Base-by-base conservation (phyloP, 1,140 invertebrate genomes). In the Rhyacophila brunnea region DNA sequence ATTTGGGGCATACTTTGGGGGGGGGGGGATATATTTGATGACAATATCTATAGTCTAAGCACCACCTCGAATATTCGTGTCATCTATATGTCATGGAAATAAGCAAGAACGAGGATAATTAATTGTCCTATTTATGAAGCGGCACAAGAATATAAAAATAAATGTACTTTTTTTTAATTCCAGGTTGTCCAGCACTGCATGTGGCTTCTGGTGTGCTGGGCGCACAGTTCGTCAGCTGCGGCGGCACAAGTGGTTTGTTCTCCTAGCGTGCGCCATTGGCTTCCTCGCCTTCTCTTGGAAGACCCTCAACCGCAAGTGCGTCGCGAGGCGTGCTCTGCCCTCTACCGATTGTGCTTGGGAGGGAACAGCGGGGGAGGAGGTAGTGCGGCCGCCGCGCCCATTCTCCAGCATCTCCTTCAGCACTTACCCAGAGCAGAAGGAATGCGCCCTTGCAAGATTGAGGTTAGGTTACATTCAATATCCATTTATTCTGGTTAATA, bases 331-430 rank as follows among this genome's bases (percentile, higher is more conserved):
- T 95, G 93, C 71, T 89, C 89, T 18, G 92, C 92, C 0, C 77
- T 96, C 1, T 95, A 96, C 71, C 83, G 89, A 48, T 74, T 95
- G 35, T 95, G 91, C 71, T 76, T 94, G 17, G 92, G 92, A 2
- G 83, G 83, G 13, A 80, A 82, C 14, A 80, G 85, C 17, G 82
- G 84, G 36, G 72, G 80, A 14, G 43, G 46, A n/a, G 20, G 9
- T 75, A 79, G 35, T 79, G 81, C 44, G 18, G 51, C 47, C 13
- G 35, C 35, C 2, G 46, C 58, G 4, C 89, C 92, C 9, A 82
- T 96, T 71, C 71, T 96, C 44, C 85, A 87, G 58, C 85, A 90
- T 63, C 76, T 96, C 11, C 80, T 96, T 0, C 82, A 85, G 35
- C 89, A 93, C 71, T 74, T 97, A 53, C 82, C 86, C 1, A 84